These are phyloP conservation scores for Pseudeuparius sepicola DNA, from an alignment of 2,888 invertebrate genomes.

Conservation along the genomic window DNA sequence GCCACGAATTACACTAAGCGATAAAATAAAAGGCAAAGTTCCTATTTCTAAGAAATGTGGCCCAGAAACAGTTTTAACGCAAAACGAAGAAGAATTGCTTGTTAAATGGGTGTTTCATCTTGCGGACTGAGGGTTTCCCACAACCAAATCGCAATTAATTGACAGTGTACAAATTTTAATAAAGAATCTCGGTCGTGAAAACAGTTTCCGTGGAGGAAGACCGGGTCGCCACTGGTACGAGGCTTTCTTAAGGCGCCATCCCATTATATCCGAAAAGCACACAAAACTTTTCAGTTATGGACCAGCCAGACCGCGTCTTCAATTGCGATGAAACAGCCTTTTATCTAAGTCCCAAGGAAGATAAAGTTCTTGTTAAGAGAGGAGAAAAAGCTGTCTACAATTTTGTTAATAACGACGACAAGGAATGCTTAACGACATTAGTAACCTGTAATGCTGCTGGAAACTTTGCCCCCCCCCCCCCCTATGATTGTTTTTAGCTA, in stretches of 20 bases:
- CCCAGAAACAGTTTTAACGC: slow-evolving; percentile 8
- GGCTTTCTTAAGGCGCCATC: slow-evolving; percentile 3
- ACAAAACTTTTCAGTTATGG: no score
- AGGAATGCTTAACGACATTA: slow-evolving; percentile 6
- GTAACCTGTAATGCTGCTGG: slow-evolving; percentile 9
- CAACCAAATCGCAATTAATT: no score
- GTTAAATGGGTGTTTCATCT: slow-evolving; percentile 12
- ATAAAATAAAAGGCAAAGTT: slow-evolving; percentile 11
- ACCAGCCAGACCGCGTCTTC: slow-evolving; percentile 10
- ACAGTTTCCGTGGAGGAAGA: no score
- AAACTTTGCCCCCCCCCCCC: slow-evolving; percentile 8
- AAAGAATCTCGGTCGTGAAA: no score
- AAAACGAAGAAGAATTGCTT: slow-evolving; percentile 8
- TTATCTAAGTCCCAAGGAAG: slow-evolving; percentile 7
- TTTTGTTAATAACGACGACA: slow-evolving; percentile 2
- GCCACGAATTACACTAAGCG: slow-evolving; percentile 13
- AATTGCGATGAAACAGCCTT: slow-evolving; percentile 13
- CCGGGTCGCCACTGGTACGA: slow-evolving; percentile 6
- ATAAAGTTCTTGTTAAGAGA: slow-evolving; percentile 10
- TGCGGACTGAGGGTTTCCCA: slow-evolving; percentile 10
- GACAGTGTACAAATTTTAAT: no score
- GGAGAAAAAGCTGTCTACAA: slow-evolving; percentile 11
- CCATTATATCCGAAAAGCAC: neutral
- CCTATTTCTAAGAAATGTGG: slow-evolving; percentile 12
- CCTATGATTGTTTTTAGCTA: slow-evolving; percentile 16